These are phyloP conservation scores for Mesocentrotus franciscanus DNA, from an alignment of 53 echinoderm and acorn worm genomes.

Conservation along the genomic window DNA sequence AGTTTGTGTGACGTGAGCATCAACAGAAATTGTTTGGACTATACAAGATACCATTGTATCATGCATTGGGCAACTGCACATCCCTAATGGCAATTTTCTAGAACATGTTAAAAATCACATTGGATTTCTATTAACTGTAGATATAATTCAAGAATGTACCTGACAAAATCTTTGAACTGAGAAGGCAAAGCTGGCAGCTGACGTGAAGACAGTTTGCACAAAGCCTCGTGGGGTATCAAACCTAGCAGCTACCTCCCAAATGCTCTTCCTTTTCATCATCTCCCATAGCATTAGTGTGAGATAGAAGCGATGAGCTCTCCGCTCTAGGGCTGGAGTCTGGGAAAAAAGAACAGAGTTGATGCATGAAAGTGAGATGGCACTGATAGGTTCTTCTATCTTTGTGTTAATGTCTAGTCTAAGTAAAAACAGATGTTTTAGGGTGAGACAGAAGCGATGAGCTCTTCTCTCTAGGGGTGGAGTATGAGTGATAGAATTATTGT, in stretches of 20 bases:
- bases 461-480: constrained; percentile 68
- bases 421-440: constrained; percentile 76
- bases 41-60: not conserved
- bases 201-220: constrained; percentile 85
- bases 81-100: too few species aligned
- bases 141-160: constrained; percentile 52
- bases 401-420: not conserved
- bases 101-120: too few species aligned
- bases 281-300: constrained; percentile 89
- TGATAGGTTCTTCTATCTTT: not conserved
- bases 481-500: constrained; percentile 69
- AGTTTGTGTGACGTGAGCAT: too few species aligned
- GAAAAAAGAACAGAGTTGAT: not conserved
- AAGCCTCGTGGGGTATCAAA: constrained; percentile 91
- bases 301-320: constrained; percentile 82
- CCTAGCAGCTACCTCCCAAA: constrained; percentile 89
- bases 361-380: not conserved
- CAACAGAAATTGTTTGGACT: not conserved
- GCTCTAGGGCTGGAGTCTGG: constrained; percentile 71
- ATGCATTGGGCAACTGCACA: too few species aligned
- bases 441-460: constrained; percentile 79
- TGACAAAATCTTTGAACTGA: constrained; percentile 89
- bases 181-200: constrained; percentile 93
- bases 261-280: constrained; percentile 79
- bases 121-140: too few species aligned